Conservation (phyloP, 2,113 vertebrate genomes). For the Girardinichthys multiradiatus region DNA sequence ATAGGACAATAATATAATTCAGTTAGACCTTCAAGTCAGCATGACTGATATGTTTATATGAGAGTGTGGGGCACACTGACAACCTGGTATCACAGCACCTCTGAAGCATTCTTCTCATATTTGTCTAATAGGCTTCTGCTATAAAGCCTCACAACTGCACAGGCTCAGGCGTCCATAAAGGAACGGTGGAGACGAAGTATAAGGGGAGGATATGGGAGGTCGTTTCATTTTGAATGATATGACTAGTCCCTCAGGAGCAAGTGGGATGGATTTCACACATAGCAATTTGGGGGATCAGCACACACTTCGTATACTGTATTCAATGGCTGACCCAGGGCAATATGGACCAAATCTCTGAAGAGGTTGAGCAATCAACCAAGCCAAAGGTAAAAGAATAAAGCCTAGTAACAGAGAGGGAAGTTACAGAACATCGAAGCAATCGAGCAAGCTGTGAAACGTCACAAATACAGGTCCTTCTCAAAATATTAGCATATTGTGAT, state of each 20-base stretch:
- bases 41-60: constrained; percentile 85
- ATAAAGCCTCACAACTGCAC: constrained; percentile 60
- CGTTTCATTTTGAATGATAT: constrained; percentile 73
- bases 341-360: constrained; percentile 57
- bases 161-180: constrained; percentile 56
- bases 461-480: too few relatives aligned
- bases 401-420: constrained; percentile 38
- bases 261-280: constrained; percentile 74
- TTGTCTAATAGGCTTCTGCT: constrained; percentile 82
- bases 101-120: constrained; percentile 72
- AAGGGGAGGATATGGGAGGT: constrained; percentile 66
- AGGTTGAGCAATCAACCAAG: constrained; percentile 44
- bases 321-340: constrained; percentile 67
- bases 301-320: constrained; percentile 62
- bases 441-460: not conserved
- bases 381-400: constrained; percentile 20
- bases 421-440: constrained; percentile 5
- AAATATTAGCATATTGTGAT: too few relatives aligned
- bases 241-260: constrained; percentile 70
- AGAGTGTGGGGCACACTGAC: constrained; percentile 69
- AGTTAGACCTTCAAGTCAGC: constrained; percentile 70
- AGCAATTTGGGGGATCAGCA: constrained; percentile 77
- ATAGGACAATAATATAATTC: constrained; percentile 70
- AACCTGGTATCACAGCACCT: constrained; percentile 75
- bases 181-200: constrained; percentile 58